A percentile compares a stretch with the other conserved stretches of the same genome.
Conservation (phyloP, 2,113 vertebrate species). For the Pseudopipra pipra region DNA sequence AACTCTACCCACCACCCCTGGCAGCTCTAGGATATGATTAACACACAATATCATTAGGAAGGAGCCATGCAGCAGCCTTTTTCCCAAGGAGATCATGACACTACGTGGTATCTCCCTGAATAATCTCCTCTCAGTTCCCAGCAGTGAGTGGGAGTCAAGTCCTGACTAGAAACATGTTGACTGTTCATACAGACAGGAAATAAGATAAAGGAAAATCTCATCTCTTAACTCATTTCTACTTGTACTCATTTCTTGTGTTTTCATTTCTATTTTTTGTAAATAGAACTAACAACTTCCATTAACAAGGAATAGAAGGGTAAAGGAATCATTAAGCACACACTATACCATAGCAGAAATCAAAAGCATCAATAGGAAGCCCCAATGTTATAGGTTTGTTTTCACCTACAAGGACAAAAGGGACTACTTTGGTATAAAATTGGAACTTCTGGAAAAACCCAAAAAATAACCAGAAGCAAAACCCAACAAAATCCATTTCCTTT, state of each 20-base stretch:
- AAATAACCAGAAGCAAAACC: background rate
- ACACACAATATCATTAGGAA: background rate
- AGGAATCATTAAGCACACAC: background rate
- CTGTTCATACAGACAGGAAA: background rate
- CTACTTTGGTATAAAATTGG: accelerated
- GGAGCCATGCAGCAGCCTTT: background rate
- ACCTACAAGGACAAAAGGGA: background rate
- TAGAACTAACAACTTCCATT: background rate
- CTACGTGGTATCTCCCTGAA: too few species aligned
- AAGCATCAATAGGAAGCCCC: background rate
- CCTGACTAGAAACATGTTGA: background rate
- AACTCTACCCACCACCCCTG: background rate
- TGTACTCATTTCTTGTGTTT: accelerated
- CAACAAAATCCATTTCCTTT: background rate
- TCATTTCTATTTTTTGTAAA: background rate
- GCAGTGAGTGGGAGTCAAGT: accelerated
- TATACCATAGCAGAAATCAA: background rate
- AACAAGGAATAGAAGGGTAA: background rate
- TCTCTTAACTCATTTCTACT: background rate
- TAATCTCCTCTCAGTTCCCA: background rate
- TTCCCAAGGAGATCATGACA: background rate
- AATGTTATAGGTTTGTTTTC: background rate
- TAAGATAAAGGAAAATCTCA: background rate
- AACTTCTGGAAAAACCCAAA: background rate
- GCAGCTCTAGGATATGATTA: background rate